phyloP scores from a whole-genome alignment of 2,113 vertebrate genomes.

The Neolamprologus fasciatus region DNA sequence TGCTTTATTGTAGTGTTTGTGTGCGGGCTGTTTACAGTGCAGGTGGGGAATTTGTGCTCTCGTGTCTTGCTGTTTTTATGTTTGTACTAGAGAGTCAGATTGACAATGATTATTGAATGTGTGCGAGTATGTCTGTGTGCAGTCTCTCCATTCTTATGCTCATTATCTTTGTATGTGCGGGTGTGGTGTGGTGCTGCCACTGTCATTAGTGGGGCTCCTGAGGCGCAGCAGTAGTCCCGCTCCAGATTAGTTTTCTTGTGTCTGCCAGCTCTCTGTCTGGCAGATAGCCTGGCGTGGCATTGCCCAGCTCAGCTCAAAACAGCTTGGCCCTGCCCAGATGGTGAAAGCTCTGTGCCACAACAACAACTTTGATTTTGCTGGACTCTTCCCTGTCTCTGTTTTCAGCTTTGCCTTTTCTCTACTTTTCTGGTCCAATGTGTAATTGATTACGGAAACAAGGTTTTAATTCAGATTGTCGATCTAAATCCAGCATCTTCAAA shows the following conservation, averaged over 20 bases:
- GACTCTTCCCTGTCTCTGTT: slow-evolving; percentile 14
- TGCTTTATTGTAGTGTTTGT: slow-evolving; percentile 40
- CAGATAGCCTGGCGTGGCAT: slow-evolving; percentile 56
- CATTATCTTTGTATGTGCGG: slow-evolving; percentile 61
- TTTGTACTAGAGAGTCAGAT: slow-evolving; percentile 7
- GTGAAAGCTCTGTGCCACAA: slow-evolving; percentile 59
- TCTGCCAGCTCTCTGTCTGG: slow-evolving; percentile 70
- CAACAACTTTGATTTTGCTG: slow-evolving; percentile 58
- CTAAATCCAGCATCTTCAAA: neutral
- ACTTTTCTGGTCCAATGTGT: slow-evolving; percentile 5
- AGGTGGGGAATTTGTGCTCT: slow-evolving; percentile 33
- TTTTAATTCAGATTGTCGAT: slow-evolving; percentile 22
- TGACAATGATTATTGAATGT: slow-evolving; percentile 38
- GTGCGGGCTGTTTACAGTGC: slow-evolving; percentile 25
- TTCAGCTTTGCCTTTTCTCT: slow-evolving; percentile 9
- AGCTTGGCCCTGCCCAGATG: slow-evolving; percentile 66
- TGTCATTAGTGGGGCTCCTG: slow-evolving; percentile 70
- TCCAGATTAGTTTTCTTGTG: slow-evolving; percentile 67
- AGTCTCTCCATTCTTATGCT: slow-evolving; percentile 46
- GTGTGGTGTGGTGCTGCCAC: slow-evolving; percentile 46
- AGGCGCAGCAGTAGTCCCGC: slow-evolving; percentile 66
- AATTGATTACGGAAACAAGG: slow-evolving; percentile 26
- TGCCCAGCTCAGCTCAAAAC: slow-evolving; percentile 55
- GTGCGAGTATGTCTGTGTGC: slow-evolving; percentile 27
- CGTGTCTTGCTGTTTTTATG: slow-evolving; percentile 17